Base-by-base conservation (phyloP, 2,113 vertebrate genomes). In the Lagopus leucura region DNA sequence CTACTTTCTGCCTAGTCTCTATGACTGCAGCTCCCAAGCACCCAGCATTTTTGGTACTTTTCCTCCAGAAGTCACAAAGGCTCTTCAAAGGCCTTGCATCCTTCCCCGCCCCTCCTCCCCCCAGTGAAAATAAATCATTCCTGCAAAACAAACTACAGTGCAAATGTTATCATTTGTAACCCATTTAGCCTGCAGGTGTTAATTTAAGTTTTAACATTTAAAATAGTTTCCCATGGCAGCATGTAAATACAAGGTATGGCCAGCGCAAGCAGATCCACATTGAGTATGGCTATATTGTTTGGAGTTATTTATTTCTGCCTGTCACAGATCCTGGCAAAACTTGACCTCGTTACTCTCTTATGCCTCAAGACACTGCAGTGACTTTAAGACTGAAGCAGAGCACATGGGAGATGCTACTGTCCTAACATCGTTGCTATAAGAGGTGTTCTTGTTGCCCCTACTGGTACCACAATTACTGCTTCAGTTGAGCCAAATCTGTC, bases 131-230 rank as follows among this genome's bases (percentile, higher is more conserved):
- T 89, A 89, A 92, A 94, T 94, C 71, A 70, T 50, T 95, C 66
- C 57, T 82, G 43, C 63, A 78, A 78, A 92, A 83, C 69, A 86
- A 90, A 38, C 92, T 71, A 34, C 80, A 89, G 80, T 67, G 76
- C 61, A 88, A 95, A 67, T 43, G 86, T 92, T 96, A 95, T 94
- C 90, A 24, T 22, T 22, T 20, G 73, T 88, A 94, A 84, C 95
- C 96, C 83, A 69, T 92, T 93, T 67, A 92, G 86, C 90, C 90
- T 48, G 47, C 69, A 90, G 95, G 43, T 22, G n/a, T 32, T 92
- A 34, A 55, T 96, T 93, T 93, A 81, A 86, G 83, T 60, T 47
- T 88, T 90, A 90, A 84, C 80, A 43, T 86, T 89, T 92, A 71
- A 84, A 90, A 50, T 24, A 77, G 34, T 69, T 93, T 84, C 70